Conservation (phyloP, 2,888 invertebrate genomes). For the Litoditis marina region DNA sequence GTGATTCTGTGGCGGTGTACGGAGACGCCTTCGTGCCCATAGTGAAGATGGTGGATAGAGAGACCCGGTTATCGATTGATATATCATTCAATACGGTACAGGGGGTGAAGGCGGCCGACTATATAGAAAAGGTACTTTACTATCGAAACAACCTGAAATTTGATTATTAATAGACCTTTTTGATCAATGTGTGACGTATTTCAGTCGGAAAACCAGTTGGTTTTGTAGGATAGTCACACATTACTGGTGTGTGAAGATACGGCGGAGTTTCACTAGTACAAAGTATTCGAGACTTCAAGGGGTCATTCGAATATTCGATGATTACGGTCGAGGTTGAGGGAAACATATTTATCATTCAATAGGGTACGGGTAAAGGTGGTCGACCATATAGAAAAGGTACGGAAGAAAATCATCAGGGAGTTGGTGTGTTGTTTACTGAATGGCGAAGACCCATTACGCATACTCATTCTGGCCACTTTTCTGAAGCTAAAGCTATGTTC, state of each 20-base stretch:
- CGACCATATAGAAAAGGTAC: conserved; percentile 66
- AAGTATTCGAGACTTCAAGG: no score
- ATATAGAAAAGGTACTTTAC: conserved; percentile 37
- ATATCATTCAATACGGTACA: conserved; percentile 99
- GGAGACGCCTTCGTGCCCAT: conserved; percentile 98
- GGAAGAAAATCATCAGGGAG: no score
- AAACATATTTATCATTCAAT: conserved; percentile 99
- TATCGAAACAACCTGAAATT: not conserved
- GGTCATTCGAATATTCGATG: no score
- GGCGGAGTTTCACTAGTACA: no score
- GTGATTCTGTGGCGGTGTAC: conserved; percentile 76
- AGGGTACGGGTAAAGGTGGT: conserved; percentile 96
- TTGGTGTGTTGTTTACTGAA: no score
- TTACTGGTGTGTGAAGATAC: no score
- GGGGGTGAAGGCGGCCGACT: conserved; percentile 90
- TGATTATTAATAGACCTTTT: not conserved
- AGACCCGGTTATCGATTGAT: conserved; percentile 84
- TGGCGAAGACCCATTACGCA: no score
- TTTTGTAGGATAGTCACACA: no score
- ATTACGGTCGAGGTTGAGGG: no score
- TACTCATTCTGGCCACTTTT: no score
- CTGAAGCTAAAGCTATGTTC: no score
- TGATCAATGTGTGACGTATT: not conserved
- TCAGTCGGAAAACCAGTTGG: not conserved
- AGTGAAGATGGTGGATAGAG: conserved; percentile 75